Evolutionary conservation across 2,888 invertebrate genomes (phyloP).

Genomic region (Caenorhabditis auriculariae): DNA sequence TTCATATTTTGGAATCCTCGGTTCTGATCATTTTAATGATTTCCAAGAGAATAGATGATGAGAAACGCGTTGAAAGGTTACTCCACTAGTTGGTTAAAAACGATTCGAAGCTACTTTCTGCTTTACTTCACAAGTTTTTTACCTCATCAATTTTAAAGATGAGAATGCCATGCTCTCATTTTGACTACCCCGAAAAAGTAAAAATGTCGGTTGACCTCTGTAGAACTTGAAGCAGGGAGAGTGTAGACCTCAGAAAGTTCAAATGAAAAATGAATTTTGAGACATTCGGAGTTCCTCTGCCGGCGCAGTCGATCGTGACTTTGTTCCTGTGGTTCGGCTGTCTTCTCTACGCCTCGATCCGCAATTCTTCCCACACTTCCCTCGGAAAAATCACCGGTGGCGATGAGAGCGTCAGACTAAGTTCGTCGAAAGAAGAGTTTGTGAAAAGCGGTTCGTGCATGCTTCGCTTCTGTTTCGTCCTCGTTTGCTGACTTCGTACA

Average conservation of each 20-base stretch:
- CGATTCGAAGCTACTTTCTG: too few species aligned
- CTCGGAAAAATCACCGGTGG: constrained; percentile 79
- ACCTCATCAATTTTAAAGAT: background rate
- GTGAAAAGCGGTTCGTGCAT: constrained; percentile 25
- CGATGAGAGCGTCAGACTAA: constrained; percentile 49
- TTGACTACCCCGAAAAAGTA: background rate
- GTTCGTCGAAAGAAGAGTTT: constrained; percentile 45
- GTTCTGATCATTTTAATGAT: too few species aligned
- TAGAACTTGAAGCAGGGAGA: too few species aligned
- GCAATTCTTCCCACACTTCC: constrained; percentile 84
- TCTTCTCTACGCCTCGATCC: constrained; percentile 88
- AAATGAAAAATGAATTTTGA: constrained; percentile 8
- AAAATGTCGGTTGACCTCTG: background rate
- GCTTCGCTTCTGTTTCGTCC: background rate
- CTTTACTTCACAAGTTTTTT: background rate
- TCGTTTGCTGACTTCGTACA: too few species aligned
- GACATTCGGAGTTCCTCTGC: constrained; percentile 47
- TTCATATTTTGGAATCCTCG: too few species aligned
- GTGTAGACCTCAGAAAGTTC: background rate
- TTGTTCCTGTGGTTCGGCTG: constrained; percentile 90
- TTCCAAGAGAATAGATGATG: too few species aligned
- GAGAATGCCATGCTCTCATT: background rate
- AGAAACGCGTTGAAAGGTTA: too few species aligned
- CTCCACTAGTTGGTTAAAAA: too few species aligned
- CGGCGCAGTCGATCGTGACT: constrained; percentile 86